These are phyloP conservation scores for Calephelis perditalis DNA, from an alignment of 2,888 invertebrate genomes.

Conservation along the genomic window DNA sequence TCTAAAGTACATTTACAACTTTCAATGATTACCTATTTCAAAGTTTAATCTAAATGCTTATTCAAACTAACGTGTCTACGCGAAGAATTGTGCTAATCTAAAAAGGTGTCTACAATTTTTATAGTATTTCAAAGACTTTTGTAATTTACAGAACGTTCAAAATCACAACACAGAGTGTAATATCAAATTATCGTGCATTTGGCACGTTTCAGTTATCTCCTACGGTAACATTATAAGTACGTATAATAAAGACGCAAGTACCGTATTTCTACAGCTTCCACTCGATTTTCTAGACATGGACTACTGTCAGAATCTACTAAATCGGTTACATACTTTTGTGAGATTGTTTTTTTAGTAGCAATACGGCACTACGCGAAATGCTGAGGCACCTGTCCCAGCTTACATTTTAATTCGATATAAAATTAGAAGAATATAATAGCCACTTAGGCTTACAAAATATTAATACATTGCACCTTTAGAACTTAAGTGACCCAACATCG, in stretches of 20 bases:
- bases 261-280: conserved; percentile 28
- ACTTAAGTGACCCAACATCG: too few species aligned
- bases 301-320: too few species aligned
- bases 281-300: background rate
- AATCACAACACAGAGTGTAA: conserved; percentile 80
- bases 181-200: conserved; percentile 72
- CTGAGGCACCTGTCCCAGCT: conserved; percentile 33
- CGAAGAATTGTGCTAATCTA: conserved; percentile 78
- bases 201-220: conserved; percentile 53
- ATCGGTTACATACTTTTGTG: too few species aligned
- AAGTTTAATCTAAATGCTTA: conserved; percentile 70
- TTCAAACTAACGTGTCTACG: conserved; percentile 71
- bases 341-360: background rate
- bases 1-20: conserved; percentile 62
- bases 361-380: conserved; percentile 8
- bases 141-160: conserved; percentile 77
- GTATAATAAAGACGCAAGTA: conserved; percentile 39
- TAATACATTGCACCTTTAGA: conserved; percentile 53
- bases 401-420: conserved; percentile 64
- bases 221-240: conserved; percentile 64
- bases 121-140: conserved; percentile 66
- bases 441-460: conserved; percentile 73
- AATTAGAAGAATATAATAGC: conserved; percentile 78
- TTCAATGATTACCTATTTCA: conserved; percentile 62
- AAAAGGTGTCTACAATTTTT: conserved; percentile 69